Evolutionary conservation across 2,113 vertebrate species (phyloP).

Genomic region (Pygathrix nemaeus): DNA sequence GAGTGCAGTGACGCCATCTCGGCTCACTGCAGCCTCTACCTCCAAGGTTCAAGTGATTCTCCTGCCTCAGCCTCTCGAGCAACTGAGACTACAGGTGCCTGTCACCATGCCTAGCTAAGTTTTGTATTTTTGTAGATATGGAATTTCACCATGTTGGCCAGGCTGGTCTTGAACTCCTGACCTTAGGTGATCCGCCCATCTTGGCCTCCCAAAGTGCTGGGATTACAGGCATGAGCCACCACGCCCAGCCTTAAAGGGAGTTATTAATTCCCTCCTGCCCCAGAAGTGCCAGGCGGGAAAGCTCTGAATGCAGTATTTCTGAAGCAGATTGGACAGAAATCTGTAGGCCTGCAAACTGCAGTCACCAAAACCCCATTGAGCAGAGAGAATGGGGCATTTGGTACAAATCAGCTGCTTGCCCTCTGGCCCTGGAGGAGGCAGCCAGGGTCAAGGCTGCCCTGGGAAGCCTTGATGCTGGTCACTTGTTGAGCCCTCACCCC

Average conservation of each 20-base stretch:
- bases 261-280: neutral
- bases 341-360: neutral
- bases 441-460: neutral
- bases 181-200: too few relatives aligned
- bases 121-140: too few relatives aligned
- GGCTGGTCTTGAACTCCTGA: too few relatives aligned
- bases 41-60: too few relatives aligned
- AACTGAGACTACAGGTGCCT: too few relatives aligned
- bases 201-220: too few relatives aligned
- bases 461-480: neutral
- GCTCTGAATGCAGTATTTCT: neutral
- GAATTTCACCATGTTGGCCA: too few relatives aligned
- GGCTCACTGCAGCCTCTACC: too few relatives aligned
- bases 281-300: neutral
- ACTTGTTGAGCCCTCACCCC: neutral
- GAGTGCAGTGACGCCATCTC: too few relatives aligned
- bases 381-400: neutral
- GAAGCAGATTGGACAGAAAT: slow-evolving; percentile 19
- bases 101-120: too few relatives aligned
- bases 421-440: neutral
- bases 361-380: slow-evolving; percentile 42
- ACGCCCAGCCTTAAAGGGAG: neutral
- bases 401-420: neutral
- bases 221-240: too few relatives aligned
- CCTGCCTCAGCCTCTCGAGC: too few relatives aligned